Base-by-base conservation (phyloP, 2,888 invertebrate species). In the Argyresthia albistria region DNA sequence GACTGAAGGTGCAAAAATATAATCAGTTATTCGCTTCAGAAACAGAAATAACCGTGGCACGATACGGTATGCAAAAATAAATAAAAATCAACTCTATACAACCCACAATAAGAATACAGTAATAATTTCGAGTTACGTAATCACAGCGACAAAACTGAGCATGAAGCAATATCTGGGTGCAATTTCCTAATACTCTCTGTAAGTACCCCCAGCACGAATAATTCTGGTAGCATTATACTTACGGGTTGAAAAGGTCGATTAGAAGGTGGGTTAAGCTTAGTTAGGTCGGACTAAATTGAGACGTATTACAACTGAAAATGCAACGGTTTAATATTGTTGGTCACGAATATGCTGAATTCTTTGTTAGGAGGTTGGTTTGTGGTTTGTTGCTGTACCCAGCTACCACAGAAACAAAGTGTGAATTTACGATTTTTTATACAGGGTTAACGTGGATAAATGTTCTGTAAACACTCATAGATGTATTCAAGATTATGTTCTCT, bases 211-310 rank as follows among this genome's bases (percentile, higher is more conserved):
- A 48, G 15, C 48, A 48, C 48, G 48, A 48, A 48, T 36, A 11
- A 15, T 37, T 15, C 39, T 37, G 15, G 37, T 48, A 39, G 15
- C 48, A 4, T 35, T 35, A 46, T 46, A 47, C n/a, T 16, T 47
- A 25, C 25, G 35, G 47, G 25, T 35, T 47, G 12, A 10, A 47
- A 47, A 11, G 25, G 25, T 25, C 25, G 25, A 25, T 10, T 35
- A 47, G 15, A 6, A 15, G 47, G 1, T 14, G 1, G 47, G 47
- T 12, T 47, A 47, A 35, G 47, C 35, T 47, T 47, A 35, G 47
- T 47, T 47, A 47, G 35, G 47, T 48, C 14, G 11, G 4, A 48
- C 14, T 48, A 36, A 48, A 48, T 48, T 37, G 48, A 48, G 48
- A 48, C 48, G 10, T 48, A 48, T 48, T 48, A 48, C 48, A 48